These are phyloP conservation scores for Icerya purchasi DNA, from an alignment of 2,888 invertebrate genomes.

Conservation along the genomic window DNA sequence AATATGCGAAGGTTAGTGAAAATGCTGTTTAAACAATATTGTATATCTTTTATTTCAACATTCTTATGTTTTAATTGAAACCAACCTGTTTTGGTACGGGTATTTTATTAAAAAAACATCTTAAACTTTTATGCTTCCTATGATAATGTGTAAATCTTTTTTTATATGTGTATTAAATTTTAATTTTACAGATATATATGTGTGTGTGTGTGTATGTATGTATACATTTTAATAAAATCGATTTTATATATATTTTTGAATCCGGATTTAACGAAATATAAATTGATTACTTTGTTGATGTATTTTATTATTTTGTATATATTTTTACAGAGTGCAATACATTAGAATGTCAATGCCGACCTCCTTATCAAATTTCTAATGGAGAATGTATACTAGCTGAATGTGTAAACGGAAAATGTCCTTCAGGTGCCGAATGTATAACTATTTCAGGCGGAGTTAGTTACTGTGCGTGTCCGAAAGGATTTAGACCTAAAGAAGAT, in stretches of 20 bases:
- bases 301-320: too few relatives aligned
- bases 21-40: too few relatives aligned
- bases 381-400: conserved; percentile 68
- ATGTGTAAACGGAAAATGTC: conserved; percentile 61
- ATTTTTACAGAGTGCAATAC: conserved; percentile 42
- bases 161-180: too few relatives aligned
- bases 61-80: too few relatives aligned
- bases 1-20: conserved; percentile 50
- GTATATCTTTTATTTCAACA: too few relatives aligned
- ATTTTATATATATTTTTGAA: neutral
- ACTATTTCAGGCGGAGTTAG: conserved; percentile 73
- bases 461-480: conserved; percentile 81
- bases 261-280: conserved; percentile 6
- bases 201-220: too few relatives aligned
- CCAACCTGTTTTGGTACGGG: too few relatives aligned
- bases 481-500: conserved; percentile 50
- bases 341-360: conserved; percentile 65
- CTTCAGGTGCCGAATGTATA: conserved; percentile 71
- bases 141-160: too few relatives aligned
- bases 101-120: too few relatives aligned
- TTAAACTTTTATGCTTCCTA: too few relatives aligned
- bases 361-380: conserved; percentile 62
- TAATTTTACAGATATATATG: too few relatives aligned
- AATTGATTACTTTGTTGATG: conserved; percentile 2
- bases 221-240: neutral